Percentiles rank a stretch among this genome's conserved stretches.
These are phyloP conservation scores for Strix uralensis DNA, from an alignment of 2,113 vertebrate species.

Conservation along the genomic window DNA sequence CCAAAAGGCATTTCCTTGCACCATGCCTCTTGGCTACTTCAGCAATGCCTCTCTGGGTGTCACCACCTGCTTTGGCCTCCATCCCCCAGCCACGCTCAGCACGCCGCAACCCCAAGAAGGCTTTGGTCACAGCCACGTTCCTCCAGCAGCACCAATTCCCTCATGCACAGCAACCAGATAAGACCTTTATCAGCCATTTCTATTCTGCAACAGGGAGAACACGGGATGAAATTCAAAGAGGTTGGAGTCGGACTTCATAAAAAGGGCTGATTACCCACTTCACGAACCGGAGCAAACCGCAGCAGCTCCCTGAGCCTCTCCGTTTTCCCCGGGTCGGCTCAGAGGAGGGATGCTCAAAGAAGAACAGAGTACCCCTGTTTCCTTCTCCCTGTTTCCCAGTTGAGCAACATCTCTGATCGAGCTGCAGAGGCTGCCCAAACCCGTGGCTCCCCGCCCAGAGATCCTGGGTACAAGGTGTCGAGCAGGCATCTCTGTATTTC, in stretches of 20 bases:
- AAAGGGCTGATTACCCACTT: constrained; percentile 46
- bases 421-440: background rate
- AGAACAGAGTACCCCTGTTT: too few relatives aligned
- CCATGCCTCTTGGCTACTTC: background rate
- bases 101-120: background rate
- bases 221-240: constrained; percentile 19
- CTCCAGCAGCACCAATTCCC: background rate
- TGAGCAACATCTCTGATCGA: background rate
- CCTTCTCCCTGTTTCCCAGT: background rate
- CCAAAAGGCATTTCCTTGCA: background rate
- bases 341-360: background rate
- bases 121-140: background rate
- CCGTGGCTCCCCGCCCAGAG: background rate
- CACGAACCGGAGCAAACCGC: background rate
- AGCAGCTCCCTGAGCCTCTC: background rate
- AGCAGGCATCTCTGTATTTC: background rate
- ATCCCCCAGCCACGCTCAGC: background rate
- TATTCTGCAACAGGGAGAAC: background rate
- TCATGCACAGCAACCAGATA: constrained; percentile 14
- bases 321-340: rapidly evolving
- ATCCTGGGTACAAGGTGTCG: background rate
- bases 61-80: background rate
- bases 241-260: constrained; percentile 18
- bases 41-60: background rate
- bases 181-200: constrained; percentile 3